Evolutionary conservation across 1,140 invertebrate genomes (phyloP).

Genomic region (Pinna nobilis): DNA sequence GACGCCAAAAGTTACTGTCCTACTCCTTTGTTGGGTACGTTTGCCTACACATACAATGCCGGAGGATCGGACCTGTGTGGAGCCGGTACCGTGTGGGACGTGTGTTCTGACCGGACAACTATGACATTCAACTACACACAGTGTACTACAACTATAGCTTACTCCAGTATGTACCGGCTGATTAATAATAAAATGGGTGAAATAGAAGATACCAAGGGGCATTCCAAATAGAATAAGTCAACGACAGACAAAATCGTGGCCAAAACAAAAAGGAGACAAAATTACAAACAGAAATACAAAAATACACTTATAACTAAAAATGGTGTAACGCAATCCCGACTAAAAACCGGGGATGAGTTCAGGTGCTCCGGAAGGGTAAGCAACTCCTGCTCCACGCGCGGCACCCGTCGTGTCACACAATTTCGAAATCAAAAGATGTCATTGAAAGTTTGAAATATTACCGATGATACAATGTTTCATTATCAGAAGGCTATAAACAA

Average conservation of each 20-base stretch:
- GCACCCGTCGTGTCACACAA: too few relatives aligned
- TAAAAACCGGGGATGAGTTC: too few relatives aligned
- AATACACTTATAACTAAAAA: too few relatives aligned
- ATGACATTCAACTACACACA: slow-evolving; percentile 34
- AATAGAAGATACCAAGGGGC: too few relatives aligned
- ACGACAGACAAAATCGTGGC: too few relatives aligned
- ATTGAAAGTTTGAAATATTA: too few relatives aligned
- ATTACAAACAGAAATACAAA: too few relatives aligned
- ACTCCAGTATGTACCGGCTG: slow-evolving; percentile 22
- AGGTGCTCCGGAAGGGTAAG: too few relatives aligned
- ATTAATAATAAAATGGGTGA: neutral
- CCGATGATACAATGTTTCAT: neutral
- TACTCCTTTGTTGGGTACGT: slow-evolving; percentile 12
- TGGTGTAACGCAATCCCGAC: neutral
- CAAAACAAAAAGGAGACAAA: too few relatives aligned
- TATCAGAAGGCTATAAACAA: neutral
- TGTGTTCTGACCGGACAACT: slow-evolving; percentile 24
- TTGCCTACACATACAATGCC: slow-evolving; percentile 28
- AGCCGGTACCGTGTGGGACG: slow-evolving; percentile 34
- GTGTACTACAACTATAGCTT: slow-evolving; percentile 22
- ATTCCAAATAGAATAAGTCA: too few relatives aligned
- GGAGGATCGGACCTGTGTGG: slow-evolving; percentile 5
- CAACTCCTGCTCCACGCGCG: too few relatives aligned
- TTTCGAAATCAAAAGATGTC: neutral
- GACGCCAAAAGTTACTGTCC: slow-evolving; percentile 21